A percentile compares a stretch with the other conserved stretches of the same genome.
These are phyloP conservation scores for Arremon brunneinucha DNA, from an alignment of 2,797 vertebrate genomes.

Conservation along the genomic window DNA sequence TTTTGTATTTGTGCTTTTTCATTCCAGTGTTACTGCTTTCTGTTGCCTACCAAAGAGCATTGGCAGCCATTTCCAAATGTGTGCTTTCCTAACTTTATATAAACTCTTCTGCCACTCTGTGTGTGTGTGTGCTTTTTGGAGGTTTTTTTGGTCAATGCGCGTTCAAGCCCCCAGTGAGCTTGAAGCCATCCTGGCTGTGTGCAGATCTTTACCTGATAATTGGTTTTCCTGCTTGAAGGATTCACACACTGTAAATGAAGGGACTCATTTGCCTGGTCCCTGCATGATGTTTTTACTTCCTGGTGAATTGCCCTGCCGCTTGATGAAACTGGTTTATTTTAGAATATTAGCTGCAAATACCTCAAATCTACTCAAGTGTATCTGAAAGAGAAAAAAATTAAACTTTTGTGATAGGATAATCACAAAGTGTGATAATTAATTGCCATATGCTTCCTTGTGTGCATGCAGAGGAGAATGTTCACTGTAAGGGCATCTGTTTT, in stretches of 20 bases:
- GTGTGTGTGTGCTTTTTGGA: not conserved
- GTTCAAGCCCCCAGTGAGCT: not conserved
- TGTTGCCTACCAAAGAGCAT: not conserved
- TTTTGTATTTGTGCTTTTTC: not conserved
- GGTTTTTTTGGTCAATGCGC: not conserved
- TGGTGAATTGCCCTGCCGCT: not conserved
- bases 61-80: not conserved
- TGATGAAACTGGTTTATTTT: not conserved
- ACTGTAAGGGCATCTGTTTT: not conserved
- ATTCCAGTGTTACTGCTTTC: not conserved
- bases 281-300: slow-evolving; percentile 4
- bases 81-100: not conserved
- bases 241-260: slow-evolving; percentile 11
- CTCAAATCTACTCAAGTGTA: not conserved
- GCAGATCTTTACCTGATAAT: slow-evolving; percentile 45
- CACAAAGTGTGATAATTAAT: not conserved
- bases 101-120: not conserved
- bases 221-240: slow-evolving; percentile 42
- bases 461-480: not conserved
- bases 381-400: not conserved
- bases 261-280: slow-evolving; percentile 10
- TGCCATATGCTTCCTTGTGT: not conserved
- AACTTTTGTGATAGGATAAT: not conserved
- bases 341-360: not conserved
- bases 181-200: not conserved